These are phyloP conservation scores for Drosophila nr. medialis DNA, from an alignment of 2,888 invertebrate genomes.

Conservation along the genomic window DNA sequence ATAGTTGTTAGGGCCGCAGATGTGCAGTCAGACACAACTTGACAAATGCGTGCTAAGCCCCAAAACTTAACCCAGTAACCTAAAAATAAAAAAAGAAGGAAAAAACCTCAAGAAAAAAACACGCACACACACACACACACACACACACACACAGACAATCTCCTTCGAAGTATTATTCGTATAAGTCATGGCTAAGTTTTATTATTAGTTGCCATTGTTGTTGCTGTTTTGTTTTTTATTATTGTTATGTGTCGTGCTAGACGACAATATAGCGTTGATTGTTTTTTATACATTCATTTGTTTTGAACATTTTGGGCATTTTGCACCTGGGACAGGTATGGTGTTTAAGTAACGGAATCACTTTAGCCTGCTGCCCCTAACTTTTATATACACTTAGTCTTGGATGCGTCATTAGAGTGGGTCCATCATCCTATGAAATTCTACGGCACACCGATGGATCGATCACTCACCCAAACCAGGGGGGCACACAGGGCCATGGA, in stretches of 20 bases:
- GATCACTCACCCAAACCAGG: neutral
- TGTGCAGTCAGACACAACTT: constrained; percentile 34
- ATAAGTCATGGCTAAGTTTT: constrained; percentile 41
- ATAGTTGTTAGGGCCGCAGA: neutral
- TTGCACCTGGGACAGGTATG: neutral
- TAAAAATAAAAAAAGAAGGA: constrained; percentile 32
- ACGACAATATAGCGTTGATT: constrained; percentile 74
- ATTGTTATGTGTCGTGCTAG: constrained; percentile 62
- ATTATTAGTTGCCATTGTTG: constrained; percentile 5
- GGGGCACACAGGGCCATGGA: neutral
- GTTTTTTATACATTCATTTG: constrained; percentile 65
- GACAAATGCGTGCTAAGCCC: constrained; percentile 64
- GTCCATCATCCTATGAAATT: neutral
- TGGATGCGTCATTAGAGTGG: neutral
- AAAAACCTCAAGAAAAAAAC: constrained; percentile 2
- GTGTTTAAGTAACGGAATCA: neutral
- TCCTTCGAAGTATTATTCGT: neutral
- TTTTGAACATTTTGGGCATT: constrained; percentile 9
- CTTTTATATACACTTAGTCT: neutral
- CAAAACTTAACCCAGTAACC: constrained; percentile 76
- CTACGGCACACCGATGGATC: neutral
- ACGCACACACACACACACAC: neutral
- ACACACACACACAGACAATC: neutral
- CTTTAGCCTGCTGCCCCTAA: neutral
- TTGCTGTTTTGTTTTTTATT: constrained; percentile 23